Conservation (phyloP, 1,140 invertebrate genomes). For the Dendrolimus kikuchii region DNA sequence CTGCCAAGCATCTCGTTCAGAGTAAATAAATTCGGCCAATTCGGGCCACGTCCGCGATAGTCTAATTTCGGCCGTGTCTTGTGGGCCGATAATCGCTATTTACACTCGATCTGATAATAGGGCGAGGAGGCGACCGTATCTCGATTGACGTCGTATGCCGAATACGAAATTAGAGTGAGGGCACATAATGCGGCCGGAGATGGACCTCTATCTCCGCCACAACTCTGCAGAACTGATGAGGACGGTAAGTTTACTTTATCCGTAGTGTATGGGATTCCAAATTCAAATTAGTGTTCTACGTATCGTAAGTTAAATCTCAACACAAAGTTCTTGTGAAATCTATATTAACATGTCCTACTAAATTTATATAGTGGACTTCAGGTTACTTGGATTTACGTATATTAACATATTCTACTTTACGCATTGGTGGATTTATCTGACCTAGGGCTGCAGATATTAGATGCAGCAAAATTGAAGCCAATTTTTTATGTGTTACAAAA, state of each 20-base stretch:
- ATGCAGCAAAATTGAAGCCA: no score
- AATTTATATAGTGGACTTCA: no score
- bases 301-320: background rate
- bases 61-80: background rate
- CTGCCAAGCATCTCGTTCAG: no score
- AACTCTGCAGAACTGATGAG: conserved; percentile 87
- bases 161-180: conserved; percentile 88
- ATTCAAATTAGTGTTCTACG: background rate
- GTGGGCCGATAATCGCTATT: conserved; percentile 1
- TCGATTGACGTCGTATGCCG: conserved; percentile 81
- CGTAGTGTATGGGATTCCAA: background rate
- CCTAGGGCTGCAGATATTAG: no score
- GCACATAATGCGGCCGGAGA: conserved; percentile 89
- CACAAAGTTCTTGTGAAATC: no score
- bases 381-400: no score
- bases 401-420: no score
- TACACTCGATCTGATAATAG: conserved; percentile 13
- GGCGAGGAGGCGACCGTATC: conserved; percentile 73
- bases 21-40: no score
- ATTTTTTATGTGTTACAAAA: no score
- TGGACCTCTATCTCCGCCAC: conserved; percentile 82
- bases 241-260: conserved; percentile 73
- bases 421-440: no score
- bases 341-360: no score
- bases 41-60: no score